phyloP scores from a whole-genome alignment of 2,113 vertebrate genomes.

The mouse (Mus musculus) region DNA sequence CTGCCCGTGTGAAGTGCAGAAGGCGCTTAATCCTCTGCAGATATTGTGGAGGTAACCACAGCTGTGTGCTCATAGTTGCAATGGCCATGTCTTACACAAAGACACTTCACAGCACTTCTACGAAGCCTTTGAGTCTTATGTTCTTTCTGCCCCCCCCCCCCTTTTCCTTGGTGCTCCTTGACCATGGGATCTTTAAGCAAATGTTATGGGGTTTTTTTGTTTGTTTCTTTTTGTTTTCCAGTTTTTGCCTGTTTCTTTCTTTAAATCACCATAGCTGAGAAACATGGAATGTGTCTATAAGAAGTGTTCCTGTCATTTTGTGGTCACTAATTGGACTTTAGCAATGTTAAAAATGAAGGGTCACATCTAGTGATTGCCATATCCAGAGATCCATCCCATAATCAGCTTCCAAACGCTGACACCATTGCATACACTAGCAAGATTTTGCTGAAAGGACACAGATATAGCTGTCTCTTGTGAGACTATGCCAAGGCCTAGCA shows the following conservation, averaged over 20 bases:
- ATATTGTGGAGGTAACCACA: neutral
- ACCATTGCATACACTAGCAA: too few species aligned
- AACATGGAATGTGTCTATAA: neutral
- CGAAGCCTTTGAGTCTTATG: neutral
- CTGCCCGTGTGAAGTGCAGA: neutral
- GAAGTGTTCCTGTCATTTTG: neutral
- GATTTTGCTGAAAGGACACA: too few species aligned
- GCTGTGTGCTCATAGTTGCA: neutral
- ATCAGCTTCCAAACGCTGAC: too few species aligned
- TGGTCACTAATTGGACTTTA: neutral
- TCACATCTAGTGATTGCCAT: too few species aligned
- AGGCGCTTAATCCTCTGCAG: neutral
- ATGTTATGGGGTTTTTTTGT: neutral
- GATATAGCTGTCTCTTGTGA: too few species aligned
- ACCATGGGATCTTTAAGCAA: neutral
- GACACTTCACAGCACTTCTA: neutral
- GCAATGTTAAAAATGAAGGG: neutral
- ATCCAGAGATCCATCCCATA: too few species aligned
- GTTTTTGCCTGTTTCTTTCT: neutral
- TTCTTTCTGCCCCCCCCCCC: neutral
- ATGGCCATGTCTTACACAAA: too few species aligned
- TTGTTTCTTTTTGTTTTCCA: neutral
- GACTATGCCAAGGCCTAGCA: too few species aligned
- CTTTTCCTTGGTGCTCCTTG: neutral
- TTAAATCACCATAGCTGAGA: neutral